These are phyloP conservation scores for Anguilla rostrata DNA, from an alignment of 2,113 vertebrate genomes.

Conservation along the genomic window DNA sequence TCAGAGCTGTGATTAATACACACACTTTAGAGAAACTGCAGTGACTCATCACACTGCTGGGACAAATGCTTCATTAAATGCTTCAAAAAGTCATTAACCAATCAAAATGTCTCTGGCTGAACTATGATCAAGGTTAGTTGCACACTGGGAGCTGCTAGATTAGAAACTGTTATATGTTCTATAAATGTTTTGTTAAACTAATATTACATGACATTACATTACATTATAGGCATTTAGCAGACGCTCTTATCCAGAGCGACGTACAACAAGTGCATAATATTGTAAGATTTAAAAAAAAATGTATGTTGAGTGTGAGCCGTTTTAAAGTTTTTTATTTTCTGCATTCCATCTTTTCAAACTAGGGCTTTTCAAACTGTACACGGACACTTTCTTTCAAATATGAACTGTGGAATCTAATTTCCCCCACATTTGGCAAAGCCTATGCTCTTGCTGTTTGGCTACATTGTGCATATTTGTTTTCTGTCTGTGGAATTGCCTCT, in stretches of 20 bases:
- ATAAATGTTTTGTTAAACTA: background rate
- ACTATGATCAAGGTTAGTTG: background rate
- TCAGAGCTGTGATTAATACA: background rate
- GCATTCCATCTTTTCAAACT: no score
- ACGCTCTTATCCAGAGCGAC: no score
- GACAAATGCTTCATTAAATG: background rate
- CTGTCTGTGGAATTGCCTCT: background rate
- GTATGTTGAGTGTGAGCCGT: no score
- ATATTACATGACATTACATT: no score
- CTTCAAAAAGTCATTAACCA: background rate
- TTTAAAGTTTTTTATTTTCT: no score
- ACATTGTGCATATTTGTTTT: background rate
- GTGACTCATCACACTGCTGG: background rate
- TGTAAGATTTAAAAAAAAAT: no score
- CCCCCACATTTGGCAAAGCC: background rate
- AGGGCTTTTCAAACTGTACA: no score
- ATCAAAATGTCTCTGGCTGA: background rate
- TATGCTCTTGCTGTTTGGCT: background rate
- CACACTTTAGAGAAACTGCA: background rate
- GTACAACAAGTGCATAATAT: no score
- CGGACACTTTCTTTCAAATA: no score
- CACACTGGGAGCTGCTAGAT: background rate
- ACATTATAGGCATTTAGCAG: no score
- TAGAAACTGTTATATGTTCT: background rate
- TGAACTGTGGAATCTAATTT: background rate